Base-by-base conservation (phyloP, 2,888 invertebrate genomes). In the Tenthredo mesomela region DNA sequence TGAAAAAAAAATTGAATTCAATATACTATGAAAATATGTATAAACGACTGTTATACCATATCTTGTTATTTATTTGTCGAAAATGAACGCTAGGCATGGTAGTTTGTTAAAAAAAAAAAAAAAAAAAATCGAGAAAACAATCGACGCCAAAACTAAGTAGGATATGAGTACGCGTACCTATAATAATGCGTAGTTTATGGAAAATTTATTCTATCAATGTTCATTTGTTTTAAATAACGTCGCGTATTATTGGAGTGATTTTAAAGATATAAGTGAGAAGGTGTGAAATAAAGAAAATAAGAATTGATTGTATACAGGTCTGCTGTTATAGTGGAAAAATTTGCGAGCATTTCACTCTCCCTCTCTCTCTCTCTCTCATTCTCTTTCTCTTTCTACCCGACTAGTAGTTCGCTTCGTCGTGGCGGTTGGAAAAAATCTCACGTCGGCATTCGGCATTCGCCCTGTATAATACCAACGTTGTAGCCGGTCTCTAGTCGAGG, bases 361-460 rank as follows among this genome's bases (percentile, higher is more conserved):
- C 1, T 54, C 54, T 54, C 18, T 54, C 54, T 54, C 18, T 1
- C 18, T 54, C 54, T n/a, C 50, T 6, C 50, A 15, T 3, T 47
- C 7, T 18, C 18, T 18, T 5, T 50, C 54, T 54, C n/a, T 54
- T 54, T 54, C 54, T 1, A 5, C n/a, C n/a, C 54, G n/a, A n/a
- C n/a, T n/a, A n/a, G n/a, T 54, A 10, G 54, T n/a, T n/a, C 54
- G 54, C 54, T 54, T 54, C 54, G 54, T 29, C 1, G 29, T 54
- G 54, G 54, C 54, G 54, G 54, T 54, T 54, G 54, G n/a, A n/a
- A 54, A 54, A 54, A 54, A 54, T 54, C 54, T 54, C 54, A 54
- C 54, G 18, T 54, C 54, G 54, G 54, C n/a, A 54, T n/a, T 54
- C n/a, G 54, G 54, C 54, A n/a, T n/a, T 54, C 54, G 54, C 54